Evolutionary conservation across 2,888 invertebrate genomes (phyloP).

Genomic region (Hypena proboscidalis): DNA sequence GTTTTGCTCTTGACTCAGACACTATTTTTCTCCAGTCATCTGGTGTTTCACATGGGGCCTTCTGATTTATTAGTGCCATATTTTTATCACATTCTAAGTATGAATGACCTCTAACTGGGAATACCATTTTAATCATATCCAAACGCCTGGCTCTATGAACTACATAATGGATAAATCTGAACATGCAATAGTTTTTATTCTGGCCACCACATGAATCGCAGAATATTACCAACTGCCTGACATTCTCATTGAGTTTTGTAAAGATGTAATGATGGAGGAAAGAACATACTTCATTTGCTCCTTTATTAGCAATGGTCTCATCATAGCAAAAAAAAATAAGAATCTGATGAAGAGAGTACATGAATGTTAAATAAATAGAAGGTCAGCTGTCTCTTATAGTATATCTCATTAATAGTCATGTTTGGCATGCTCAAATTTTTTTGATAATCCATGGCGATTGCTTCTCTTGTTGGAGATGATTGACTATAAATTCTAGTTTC

Average conservation of each 20-base stretch:
- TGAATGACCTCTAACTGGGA: constrained; percentile 13
- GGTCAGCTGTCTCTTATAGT: constrained; percentile 22
- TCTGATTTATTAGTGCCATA: constrained; percentile 19
- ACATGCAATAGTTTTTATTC: constrained; percentile 16
- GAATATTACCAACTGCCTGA: background rate
- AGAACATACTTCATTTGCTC: no score
- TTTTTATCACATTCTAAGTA: constrained; percentile 26
- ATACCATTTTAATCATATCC: constrained; percentile 10
- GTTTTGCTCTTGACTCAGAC: constrained; percentile 8
- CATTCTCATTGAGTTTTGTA: no score
- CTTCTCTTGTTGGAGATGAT: background rate
- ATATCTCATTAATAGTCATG: constrained; percentile 43
- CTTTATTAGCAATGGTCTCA: no score
- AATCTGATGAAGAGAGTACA: no score
- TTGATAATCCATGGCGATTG: constrained; percentile 18
- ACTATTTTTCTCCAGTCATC: constrained; percentile 14
- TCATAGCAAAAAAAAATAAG: no score
- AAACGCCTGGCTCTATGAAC: constrained; percentile 11
- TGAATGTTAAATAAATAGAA: constrained; percentile 3
- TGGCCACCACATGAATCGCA: background rate
- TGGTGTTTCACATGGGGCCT: constrained; percentile 12
- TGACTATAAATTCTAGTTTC: background rate
- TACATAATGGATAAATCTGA: constrained; percentile 12
- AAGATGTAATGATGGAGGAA: no score
- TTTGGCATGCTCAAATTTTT: constrained; percentile 41